Conservation (phyloP, 2,888 invertebrate genomes). For the Hedya salicella region DNA sequence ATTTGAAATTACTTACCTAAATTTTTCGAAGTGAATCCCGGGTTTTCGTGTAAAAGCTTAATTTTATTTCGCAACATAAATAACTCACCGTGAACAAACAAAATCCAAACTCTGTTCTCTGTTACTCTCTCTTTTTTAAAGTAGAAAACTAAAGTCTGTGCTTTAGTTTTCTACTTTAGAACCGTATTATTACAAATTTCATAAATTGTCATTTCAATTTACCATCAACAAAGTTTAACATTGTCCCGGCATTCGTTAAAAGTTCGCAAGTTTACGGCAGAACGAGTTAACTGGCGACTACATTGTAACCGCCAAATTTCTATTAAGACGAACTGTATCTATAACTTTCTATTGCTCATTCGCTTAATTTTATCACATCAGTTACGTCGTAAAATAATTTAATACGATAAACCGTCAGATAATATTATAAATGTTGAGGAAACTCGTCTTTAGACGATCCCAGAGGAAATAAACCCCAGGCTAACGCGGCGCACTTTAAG, state of each 20-base stretch:
- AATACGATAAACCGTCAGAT: conserved; percentile 35
- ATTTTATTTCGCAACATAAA: no score
- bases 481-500: conserved; percentile 41
- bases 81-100: no score
- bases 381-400: conserved; percentile 41
- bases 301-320: conserved; percentile 32
- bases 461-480: conserved; percentile 45
- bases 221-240: conserved; percentile 7
- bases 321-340: conserved; percentile 33
- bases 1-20: no score
- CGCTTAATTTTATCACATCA: conserved; percentile 41
- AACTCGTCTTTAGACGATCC: conserved; percentile 41
- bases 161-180: no score
- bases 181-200: no score
- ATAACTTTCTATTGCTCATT: conserved; percentile 34
- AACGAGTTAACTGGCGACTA: conserved; percentile 25
- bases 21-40: no score
- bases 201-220: background rate
- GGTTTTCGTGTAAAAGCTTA: no score
- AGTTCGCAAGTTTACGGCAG: conserved; percentile 10
- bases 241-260: conserved; percentile 22
- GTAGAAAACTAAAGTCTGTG: no score
- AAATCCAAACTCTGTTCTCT: no score
- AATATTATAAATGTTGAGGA: conserved; percentile 35
- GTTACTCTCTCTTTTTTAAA: no score